Base-by-base conservation (phyloP, 2,113 vertebrate genomes). In the Saguinus midas region DNA sequence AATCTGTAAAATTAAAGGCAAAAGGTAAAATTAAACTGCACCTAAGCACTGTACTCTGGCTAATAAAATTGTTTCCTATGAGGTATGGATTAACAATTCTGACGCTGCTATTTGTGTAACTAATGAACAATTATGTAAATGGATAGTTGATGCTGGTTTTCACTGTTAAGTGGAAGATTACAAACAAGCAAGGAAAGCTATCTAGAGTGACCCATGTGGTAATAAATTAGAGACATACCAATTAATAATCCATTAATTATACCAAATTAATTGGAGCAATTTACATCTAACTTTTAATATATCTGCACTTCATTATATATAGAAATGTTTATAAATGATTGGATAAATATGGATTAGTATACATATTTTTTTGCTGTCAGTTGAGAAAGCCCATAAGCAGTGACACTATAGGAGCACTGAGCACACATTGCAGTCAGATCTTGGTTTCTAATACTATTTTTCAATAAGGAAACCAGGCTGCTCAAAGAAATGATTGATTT, bases 361-460 rank as follows among this genome's bases (percentile, higher is more conserved):
- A 48, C 1, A 64, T 64, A 37, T 70, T 57, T 32, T 58, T 80
- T 76, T 58, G 45, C 40, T 73, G 35, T 48, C 64, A 75, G 40
- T 32, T 40, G 10, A 79, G 2, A 78, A 4, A 40, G 3, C 20
- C 37, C 75, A 70, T 5, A 76, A 75, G 48, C 89, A 95, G 82
- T 9, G 25, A 58, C 11, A 72, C 50, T 16, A 21, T 29, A 83
- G n/a, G 37, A 87, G 32, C 37, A 48, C 55, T 12, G 14, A 83
- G 13, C 58, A 91, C 18, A 27, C 23, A 9, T 23, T 72, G 2
- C 16, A 64, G 11, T 29, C 43, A 82, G 5, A 83, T 78, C 40
- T 35, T 93, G 40, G 37, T 83, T 82, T 61, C 76, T 93, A 81
- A 89, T 40, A 43, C 17, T 25, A 48, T 52, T 87, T 95, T 95